phyloP scores from a whole-genome alignment of 2,113 vertebrate genomes.

The Neofelis nebulosa region DNA sequence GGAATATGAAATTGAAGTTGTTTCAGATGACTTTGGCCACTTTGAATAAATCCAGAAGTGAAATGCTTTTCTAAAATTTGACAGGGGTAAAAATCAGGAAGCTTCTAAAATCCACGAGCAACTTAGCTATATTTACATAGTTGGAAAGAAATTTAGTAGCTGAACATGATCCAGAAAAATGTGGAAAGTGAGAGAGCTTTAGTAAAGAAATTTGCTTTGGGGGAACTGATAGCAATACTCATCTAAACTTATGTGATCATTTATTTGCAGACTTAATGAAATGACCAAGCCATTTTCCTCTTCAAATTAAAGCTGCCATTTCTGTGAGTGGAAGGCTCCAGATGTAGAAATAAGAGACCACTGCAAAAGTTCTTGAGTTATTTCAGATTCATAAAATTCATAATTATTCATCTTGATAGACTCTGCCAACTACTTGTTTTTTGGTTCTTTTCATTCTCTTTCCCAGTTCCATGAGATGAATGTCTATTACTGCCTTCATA shows the following conservation, averaged over 20 bases:
- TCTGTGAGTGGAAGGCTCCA: background rate
- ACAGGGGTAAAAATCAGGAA: background rate
- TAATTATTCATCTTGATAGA: background rate
- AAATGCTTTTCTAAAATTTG: background rate
- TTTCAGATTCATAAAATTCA: background rate
- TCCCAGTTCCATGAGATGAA: background rate
- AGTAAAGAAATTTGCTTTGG: background rate
- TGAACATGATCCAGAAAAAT: background rate
- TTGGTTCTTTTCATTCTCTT: background rate
- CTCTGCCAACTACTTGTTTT: background rate
- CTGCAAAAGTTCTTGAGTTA: background rate
- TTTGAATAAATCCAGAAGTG: background rate
- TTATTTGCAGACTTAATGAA: constrained; percentile 16
- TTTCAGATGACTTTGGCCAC: background rate
- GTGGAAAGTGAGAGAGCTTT: background rate
- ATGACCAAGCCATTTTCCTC: background rate
- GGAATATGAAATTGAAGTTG: background rate
- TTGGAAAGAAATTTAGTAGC: background rate
- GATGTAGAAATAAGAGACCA: background rate
- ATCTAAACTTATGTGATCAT: background rate
- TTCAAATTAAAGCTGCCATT: background rate
- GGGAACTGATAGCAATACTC: background rate
- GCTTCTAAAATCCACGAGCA: background rate
- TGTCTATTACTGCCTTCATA: background rate
- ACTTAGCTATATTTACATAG: background rate